Conservation (phyloP, 1,140 invertebrate species). For the Coenobita brevimanus region DNA sequence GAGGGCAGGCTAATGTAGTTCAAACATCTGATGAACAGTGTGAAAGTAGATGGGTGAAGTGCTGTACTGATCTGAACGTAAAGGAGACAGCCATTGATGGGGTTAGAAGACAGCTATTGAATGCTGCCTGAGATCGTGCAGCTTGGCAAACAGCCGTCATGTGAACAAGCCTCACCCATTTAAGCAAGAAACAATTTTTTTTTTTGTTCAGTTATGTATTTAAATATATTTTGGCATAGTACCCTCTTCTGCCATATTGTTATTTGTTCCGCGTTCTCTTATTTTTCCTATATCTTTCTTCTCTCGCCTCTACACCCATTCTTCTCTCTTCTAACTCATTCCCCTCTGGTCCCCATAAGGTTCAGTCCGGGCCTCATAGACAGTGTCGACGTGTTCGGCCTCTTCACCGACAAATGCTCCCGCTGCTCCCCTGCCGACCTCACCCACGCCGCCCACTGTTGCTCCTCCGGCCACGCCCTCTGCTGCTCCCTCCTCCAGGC, state of each 20-base stretch:
- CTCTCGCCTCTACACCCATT: background rate
- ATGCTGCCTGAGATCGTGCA: too few species aligned
- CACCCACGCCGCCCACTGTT: background rate
- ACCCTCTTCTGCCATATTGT: background rate
- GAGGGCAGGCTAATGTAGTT: too few species aligned
- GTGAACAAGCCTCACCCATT: too few species aligned
- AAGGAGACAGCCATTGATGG: too few species aligned
- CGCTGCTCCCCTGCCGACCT: constrained; percentile 21
- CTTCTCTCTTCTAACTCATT: background rate
- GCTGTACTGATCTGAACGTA: too few species aligned
- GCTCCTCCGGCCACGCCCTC: background rate
- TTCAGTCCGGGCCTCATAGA: background rate
- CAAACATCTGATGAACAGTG: too few species aligned
- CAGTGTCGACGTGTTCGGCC: background rate
- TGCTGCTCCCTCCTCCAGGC: background rate
- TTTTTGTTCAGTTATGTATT: background rate
- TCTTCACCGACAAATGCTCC: constrained; percentile 7
- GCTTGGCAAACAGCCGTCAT: too few species aligned
- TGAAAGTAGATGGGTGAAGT: too few species aligned
- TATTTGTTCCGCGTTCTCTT: background rate
- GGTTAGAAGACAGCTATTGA: too few species aligned
- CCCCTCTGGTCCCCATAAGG: background rate
- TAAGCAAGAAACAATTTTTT: too few species aligned
- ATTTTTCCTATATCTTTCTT: background rate
- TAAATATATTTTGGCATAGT: background rate